phyloP scores from a whole-genome alignment of 1,140 invertebrate species.

The Gryllus bimaculatus region DNA sequence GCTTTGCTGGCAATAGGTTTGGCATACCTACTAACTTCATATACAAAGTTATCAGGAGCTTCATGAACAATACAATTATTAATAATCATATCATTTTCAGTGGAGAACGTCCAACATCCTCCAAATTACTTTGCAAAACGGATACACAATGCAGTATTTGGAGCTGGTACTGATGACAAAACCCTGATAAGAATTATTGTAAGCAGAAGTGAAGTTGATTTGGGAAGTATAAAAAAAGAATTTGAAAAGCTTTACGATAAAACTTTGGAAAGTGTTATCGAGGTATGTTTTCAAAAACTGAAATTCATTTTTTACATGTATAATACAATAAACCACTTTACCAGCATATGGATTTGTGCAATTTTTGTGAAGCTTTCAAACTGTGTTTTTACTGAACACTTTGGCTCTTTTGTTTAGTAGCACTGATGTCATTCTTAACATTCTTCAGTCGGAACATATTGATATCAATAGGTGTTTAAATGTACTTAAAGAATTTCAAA shows the following conservation, averaged over 20 bases:
- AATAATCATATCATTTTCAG: slow-evolving; percentile 31
- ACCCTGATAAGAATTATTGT: slow-evolving; percentile 64
- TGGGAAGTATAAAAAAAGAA: slow-evolving; percentile 56
- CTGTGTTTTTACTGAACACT: neutral
- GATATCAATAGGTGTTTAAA: neutral
- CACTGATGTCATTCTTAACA: neutral
- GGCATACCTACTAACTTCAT: slow-evolving; percentile 30
- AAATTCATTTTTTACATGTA: neutral
- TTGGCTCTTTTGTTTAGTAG: neutral
- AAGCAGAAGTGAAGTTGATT: slow-evolving; percentile 60
- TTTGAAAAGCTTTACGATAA: slow-evolving; percentile 60
- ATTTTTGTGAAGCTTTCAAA: neutral
- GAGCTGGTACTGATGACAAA: slow-evolving; percentile 58
- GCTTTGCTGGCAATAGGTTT: slow-evolving; percentile 54
- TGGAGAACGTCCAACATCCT: slow-evolving; percentile 57
- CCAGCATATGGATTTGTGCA: neutral
- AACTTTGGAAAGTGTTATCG: slow-evolving; percentile 52
- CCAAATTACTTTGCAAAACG: slow-evolving; percentile 62
- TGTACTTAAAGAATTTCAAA: neutral
- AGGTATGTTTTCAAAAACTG: slow-evolving; percentile 34
- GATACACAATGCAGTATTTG: slow-evolving; percentile 61
- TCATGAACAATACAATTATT: neutral
- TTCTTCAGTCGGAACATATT: neutral
- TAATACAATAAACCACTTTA: too few species aligned
- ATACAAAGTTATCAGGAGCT: too few species aligned